Evolutionary conservation across 2,797 vertebrate species (phyloP), one percentile per base, ranked within the genome.

Genomic region (Alectoris magna): DNA sequence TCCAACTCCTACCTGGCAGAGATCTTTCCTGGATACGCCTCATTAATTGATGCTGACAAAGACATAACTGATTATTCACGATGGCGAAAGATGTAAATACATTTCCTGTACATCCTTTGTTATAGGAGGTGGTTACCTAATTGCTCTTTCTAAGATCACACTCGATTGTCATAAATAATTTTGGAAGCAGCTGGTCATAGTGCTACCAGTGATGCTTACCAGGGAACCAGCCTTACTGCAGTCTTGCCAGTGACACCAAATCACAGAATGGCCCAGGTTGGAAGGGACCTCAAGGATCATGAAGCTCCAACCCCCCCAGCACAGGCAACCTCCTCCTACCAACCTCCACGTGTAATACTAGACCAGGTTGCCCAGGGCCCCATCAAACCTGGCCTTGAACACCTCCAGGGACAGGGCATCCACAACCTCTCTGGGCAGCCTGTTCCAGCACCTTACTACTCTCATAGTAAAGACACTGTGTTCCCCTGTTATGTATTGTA

Each of bases 141-240:
- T 69, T 53, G 36, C 19, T 66, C 14, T 44, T 55, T 44, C 43
- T 63, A 26, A 73, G n/a, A 44, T 70, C 22, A 23, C 16, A 14
- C 15, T 79, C 34, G 6, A 0, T 9, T 56, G 19, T 24, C 8
- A 9, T 73, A 78, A 71, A 56, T 84, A 29, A 36, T 69, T 91
- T 55, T 53, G 10, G 21, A 84, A 82, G 18, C 0, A 2, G 13
- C 34, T 46, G 39, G 14, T 38, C 63, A 1, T 11, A 34, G 18
- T 63, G 14, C 22, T 43, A 0, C 5, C 29, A 21, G 15, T 76
- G 21, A 15, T 39, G 15, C 18, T 71, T 0, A 0, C 31, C 1
- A 72, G n/a, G 48, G 18, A 90, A 27, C 13, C 2, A 24, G 48
- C 12, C 41, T 5, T 31, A 5, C 0, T 23, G n/a, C 5, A 34